phyloP scores from a whole-genome alignment of 2,888 invertebrate species.

The Mythimna loreyi region DNA sequence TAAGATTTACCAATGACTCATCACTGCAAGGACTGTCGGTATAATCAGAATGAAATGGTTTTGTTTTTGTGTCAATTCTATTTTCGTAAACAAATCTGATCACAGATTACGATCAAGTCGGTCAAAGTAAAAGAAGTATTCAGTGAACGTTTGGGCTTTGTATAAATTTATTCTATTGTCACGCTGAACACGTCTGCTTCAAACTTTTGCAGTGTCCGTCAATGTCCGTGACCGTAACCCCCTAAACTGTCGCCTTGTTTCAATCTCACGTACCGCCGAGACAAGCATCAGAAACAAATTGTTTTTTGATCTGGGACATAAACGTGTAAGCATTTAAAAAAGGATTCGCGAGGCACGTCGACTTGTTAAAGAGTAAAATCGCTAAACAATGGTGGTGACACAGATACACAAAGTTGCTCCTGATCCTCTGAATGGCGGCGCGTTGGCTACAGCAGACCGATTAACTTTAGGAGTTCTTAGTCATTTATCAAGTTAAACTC shows the following conservation, averaged over 20 bases:
- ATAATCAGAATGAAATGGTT: slow-evolving; percentile 25
- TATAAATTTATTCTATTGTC: slow-evolving; percentile 72
- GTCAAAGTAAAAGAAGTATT: slow-evolving; percentile 73
- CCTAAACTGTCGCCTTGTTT: slow-evolving; percentile 74
- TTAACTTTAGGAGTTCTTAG: slow-evolving; percentile 36
- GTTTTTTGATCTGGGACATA: slow-evolving; percentile 84
- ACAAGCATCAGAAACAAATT: slow-evolving; percentile 85
- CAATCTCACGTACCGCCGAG: slow-evolving; percentile 81
- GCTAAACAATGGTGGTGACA: slow-evolving; percentile 80
- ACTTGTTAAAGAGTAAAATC: slow-evolving; percentile 76
- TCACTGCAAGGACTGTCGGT: neutral
- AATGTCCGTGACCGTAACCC: slow-evolving; percentile 82
- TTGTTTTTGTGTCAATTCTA: slow-evolving; percentile 46
- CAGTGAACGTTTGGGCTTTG: slow-evolving; percentile 67
- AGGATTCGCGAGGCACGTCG: slow-evolving; percentile 67
- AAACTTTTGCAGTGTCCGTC: slow-evolving; percentile 77
- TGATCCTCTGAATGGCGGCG: slow-evolving; percentile 63
- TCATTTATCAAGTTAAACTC: slow-evolving; percentile 23
- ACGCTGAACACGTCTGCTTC: slow-evolving; percentile 75
- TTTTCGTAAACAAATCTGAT: slow-evolving; percentile 59
- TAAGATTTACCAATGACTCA: slow-evolving; percentile 27
- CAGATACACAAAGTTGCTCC: slow-evolving; percentile 73
- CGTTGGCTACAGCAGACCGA: slow-evolving; percentile 29
- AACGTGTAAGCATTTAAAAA: slow-evolving; percentile 82
- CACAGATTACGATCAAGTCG: slow-evolving; percentile 72